Base-by-base conservation (phyloP, 2,797 vertebrate species). In the Lacerta bilineata region DNA sequence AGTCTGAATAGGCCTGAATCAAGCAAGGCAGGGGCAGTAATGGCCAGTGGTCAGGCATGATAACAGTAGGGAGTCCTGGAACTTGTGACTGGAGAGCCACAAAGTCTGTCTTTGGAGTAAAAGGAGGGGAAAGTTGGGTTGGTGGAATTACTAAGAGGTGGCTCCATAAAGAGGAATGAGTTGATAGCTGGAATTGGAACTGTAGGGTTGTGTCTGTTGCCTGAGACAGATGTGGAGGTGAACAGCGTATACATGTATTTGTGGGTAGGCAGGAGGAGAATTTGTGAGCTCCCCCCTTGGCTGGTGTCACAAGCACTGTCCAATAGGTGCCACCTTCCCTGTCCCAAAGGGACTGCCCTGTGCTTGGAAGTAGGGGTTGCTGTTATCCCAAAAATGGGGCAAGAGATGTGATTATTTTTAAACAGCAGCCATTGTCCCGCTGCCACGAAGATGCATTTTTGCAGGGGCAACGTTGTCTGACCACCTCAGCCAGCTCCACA, bases 1-100 rank as follows among this genome's bases (percentile, higher is more conserved):
- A 98, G 97, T 90, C 0, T 4, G 20, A 68, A 5, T 76, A 10
- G 0, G 4, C 0, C 64, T 29, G 64, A 83, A 69, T 8, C 13
- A 41, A 36, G 39, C 13, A 41, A 36, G 39, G 50, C 23, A 29
- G 25, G 64, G 36, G 55, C 29, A 41, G 61, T 36, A 10, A 4
- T 39, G 18, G 72, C n/a, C 13, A 36, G 2, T 36, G 33, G 33
- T 74, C 5, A 39, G 33, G 36, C 3, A 39, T 8, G 8, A 36
- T 74, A 17, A 4, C 7, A 74, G 33, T 39, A 36, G 33, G 18
- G 18, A 61, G 17, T 74, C 36, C 13, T 18, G 18, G 17, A 74
- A 74, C n/a, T 8, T 61, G 17, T 23, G 59, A 4, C 15, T 72
- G 5, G 5, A 20, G 0, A 33, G 41, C 75, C 13, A 29, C 77